Evolutionary conservation across 2,888 invertebrate species (phyloP).

Genomic region (Cantharis rufa): DNA sequence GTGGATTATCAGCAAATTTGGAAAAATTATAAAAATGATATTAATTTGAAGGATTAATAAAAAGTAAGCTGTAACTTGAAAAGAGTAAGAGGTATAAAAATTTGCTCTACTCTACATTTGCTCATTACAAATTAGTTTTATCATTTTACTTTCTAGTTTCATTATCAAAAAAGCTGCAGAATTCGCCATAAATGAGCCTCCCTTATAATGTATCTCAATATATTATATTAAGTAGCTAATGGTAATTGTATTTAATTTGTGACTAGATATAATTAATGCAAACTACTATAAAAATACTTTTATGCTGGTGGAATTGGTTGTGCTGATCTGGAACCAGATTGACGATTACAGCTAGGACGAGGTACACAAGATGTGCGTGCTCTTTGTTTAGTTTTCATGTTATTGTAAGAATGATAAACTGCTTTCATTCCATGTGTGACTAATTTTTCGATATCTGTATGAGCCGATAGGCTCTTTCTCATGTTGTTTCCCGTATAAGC

Average conservation of each 20-base stretch:
- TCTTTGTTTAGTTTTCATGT: constrained; percentile 33
- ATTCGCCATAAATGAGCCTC: not conserved
- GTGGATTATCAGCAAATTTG: too few species aligned
- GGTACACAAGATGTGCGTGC: constrained; percentile 42
- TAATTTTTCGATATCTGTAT: constrained; percentile 43
- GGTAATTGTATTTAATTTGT: not conserved
- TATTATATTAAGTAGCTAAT: not conserved
- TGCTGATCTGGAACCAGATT: constrained; percentile 11
- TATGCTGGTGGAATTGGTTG: constrained; percentile 7
- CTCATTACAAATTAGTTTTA: too few species aligned
- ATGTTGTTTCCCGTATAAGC: constrained; percentile 99
- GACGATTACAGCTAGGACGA: constrained; percentile 29
- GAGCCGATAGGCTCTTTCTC: constrained; percentile 68
- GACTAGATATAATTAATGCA: not conserved
- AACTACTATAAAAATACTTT: not conserved
- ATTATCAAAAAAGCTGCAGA: not conserved
- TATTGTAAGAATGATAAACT: constrained; percentile 51
- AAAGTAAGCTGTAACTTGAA: too few species aligned
- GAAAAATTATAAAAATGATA: too few species aligned
- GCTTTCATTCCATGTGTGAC: constrained; percentile 49
- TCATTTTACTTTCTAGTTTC: not conserved
- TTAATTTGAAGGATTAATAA: too few species aligned
- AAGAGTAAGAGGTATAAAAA: too few species aligned
- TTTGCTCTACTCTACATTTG: too few species aligned
- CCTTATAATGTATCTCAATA: not conserved